phyloP scores from a whole-genome alignment of 2,888 invertebrate genomes.

The Lutraria lutraria region DNA sequence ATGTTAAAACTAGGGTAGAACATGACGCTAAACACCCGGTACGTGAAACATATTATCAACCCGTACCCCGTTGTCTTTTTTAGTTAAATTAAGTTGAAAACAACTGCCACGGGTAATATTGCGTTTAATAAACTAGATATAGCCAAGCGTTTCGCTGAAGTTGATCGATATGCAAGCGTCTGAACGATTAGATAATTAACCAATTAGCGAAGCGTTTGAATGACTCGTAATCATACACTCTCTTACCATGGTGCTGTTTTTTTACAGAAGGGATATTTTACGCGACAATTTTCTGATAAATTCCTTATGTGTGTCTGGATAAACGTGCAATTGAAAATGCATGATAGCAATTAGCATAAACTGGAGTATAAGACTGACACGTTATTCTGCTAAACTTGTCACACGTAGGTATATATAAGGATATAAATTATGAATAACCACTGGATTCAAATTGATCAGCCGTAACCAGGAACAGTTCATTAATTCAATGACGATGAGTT shows the following conservation, averaged over 20 bases:
- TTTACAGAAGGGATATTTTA: not conserved
- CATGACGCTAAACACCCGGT: not conserved
- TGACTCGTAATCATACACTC: not conserved
- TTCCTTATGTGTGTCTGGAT: not conserved
- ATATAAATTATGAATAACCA: not conserved
- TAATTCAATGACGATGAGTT: not conserved
- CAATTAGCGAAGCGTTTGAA: constrained; percentile 1
- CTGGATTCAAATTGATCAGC: not conserved
- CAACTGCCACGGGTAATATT: not conserved
- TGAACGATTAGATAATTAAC: constrained; percentile 4
- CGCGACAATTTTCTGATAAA: not conserved
- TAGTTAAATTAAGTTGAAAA: not conserved
- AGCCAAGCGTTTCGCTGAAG: not conserved
- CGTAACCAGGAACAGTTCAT: not conserved
- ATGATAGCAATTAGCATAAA: not conserved
- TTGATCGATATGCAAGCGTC: not conserved
- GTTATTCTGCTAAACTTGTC: not conserved
- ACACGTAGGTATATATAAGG: not conserved
- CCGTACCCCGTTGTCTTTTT: not conserved
- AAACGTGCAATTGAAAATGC: not conserved
- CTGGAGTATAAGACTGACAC: not conserved
- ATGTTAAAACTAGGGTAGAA: not conserved
- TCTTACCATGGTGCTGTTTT: not conserved
- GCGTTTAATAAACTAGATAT: not conserved
- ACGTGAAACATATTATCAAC: not conserved